Evolutionary conservation across 1,140 invertebrate genomes (phyloP).

Genomic region (Brachionus calyciflorus): DNA sequence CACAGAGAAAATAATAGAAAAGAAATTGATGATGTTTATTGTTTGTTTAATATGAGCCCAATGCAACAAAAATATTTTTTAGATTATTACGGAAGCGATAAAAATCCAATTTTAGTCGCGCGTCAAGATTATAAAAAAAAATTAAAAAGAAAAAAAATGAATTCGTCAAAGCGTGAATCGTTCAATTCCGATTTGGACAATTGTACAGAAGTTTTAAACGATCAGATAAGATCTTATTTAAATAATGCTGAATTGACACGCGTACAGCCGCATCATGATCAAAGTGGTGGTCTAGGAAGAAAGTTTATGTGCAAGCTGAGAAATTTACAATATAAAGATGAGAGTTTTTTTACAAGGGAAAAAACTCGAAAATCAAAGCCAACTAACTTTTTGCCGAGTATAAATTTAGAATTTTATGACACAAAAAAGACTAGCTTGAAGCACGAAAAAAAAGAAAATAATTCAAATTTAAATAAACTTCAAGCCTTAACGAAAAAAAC

Average conservation of each 20-base stretch:
- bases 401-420: constrained; percentile 27
- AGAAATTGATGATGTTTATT: not conserved
- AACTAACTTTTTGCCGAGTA: not conserved
- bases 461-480: no score
- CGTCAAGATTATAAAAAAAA: not conserved
- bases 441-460: no score
- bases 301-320: not conserved
- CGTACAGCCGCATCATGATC: not conserved
- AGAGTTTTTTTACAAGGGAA: not conserved
- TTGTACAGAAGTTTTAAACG: not conserved
- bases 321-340: constrained; percentile 4
- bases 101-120: not conserved
- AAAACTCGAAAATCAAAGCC: not conserved
- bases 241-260: not conserved
- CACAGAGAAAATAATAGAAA: not conserved
- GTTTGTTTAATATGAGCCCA: constrained; percentile 6
- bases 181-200: not conserved
- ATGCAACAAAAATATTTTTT: constrained; percentile 10
- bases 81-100: not conserved
- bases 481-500: no score
- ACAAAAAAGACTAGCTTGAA: not conserved
- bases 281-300: not conserved
- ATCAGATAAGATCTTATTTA: not conserved
- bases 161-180: not conserved
- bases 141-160: not conserved